These are phyloP conservation scores for Molossus molossus DNA, from an alignment of 2,797 vertebrate species.

Conservation along the genomic window DNA sequence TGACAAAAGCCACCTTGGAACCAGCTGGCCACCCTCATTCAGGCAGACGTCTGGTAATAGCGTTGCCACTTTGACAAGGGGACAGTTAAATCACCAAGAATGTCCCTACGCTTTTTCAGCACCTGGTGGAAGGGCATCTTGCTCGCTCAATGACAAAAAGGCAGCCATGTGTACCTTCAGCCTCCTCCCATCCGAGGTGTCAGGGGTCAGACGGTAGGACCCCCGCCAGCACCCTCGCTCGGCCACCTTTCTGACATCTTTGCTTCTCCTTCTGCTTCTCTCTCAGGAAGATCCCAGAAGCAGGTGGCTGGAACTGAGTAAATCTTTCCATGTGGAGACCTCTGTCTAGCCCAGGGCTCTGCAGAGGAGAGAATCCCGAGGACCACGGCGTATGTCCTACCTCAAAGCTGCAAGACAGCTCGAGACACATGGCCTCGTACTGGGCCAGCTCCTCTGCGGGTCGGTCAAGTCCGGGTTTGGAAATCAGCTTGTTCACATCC, in stretches of 20 bases:
- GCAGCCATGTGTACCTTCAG: rapidly evolving
- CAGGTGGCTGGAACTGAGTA: not conserved
- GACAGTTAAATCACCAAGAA: not conserved
- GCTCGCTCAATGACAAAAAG: not conserved
- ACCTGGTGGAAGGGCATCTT: not conserved
- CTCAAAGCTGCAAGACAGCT: slow-evolving; percentile 91
- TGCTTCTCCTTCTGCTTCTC: not conserved
- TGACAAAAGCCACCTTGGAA: not conserved
- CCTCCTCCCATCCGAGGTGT: not conserved
- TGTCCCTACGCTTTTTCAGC: not conserved
- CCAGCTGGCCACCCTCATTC: not conserved
- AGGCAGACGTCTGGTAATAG: not conserved
- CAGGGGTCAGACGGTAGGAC: not conserved
- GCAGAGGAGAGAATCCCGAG: not conserved
- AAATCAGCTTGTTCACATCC: slow-evolving; percentile 91
- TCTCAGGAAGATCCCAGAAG: slow-evolving; percentile 10
- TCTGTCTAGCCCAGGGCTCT: not conserved
- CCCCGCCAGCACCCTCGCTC: too few relatives aligned
- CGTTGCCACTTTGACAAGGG: not conserved
- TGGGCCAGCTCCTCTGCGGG: slow-evolving; percentile 90
- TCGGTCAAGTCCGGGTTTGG: slow-evolving; percentile 89
- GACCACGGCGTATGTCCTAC: slow-evolving; percentile 76
- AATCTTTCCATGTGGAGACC: not conserved
- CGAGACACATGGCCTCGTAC: slow-evolving; percentile 91
- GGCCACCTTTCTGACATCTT: not conserved